Evolutionary conservation across 2,113 vertebrate genomes (phyloP).

Genomic region (Nipponia nippon): DNA sequence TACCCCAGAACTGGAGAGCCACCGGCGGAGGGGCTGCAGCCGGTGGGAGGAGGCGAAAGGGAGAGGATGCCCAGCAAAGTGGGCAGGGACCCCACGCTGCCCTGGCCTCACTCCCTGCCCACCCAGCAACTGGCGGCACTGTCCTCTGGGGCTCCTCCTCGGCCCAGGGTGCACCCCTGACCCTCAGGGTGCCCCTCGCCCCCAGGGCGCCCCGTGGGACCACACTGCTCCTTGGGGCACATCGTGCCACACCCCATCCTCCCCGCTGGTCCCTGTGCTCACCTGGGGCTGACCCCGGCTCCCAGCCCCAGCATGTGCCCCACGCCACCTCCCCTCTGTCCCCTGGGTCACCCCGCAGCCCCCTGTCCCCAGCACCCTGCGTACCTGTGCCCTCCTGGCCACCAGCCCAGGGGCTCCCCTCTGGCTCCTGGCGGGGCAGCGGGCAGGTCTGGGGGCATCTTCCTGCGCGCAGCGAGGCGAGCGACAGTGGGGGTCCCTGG

Average conservation of each 20-base stretch:
- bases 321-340: not conserved
- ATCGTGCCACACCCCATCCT: not conserved
- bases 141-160: not conserved
- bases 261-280: not conserved
- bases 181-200: not conserved
- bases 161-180: not conserved
- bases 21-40: not conserved
- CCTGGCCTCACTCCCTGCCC: not conserved
- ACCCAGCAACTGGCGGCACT: not conserved
- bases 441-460: not conserved
- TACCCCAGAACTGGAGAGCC: not conserved
- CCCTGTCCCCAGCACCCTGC: not conserved
- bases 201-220: no score
- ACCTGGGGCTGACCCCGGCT: not conserved
- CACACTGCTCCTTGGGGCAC: not conserved
- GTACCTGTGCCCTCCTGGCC: not conserved
- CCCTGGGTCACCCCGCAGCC: rapidly evolving
- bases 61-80: not conserved
- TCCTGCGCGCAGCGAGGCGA: not conserved
- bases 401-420: not conserved
- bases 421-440: not conserved
- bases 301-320: not conserved
- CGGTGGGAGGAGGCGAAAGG: not conserved
- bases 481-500: not conserved
- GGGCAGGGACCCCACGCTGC: rapidly evolving